phyloP scores from a whole-genome alignment of 2,113 vertebrate genomes.

The Lucifuga dentata region DNA sequence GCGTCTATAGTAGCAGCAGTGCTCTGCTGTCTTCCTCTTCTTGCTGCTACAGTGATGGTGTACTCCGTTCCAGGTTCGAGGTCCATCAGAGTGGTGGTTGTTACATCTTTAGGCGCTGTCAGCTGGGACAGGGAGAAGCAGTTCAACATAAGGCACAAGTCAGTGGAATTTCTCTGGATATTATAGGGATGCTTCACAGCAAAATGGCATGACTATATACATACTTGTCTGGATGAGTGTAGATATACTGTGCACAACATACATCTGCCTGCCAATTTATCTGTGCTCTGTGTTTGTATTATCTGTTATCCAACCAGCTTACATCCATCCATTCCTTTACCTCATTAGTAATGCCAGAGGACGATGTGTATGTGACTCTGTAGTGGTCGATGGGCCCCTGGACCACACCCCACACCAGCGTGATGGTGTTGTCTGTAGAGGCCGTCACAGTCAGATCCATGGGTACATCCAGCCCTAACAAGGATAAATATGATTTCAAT shows the following conservation, averaged over 20 bases:
- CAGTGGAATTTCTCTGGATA: not conserved
- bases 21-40: slow-evolving; percentile 94
- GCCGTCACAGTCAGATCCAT: slow-evolving; percentile 90
- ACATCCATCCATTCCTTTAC: slow-evolving; percentile 46
- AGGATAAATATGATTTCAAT: slow-evolving; percentile 5
- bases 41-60: slow-evolving; percentile 91
- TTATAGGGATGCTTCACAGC: not conserved
- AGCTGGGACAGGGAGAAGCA: slow-evolving; percentile 60
- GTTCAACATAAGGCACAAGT: not conserved
- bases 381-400: slow-evolving; percentile 96
- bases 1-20: slow-evolving; percentile 91
- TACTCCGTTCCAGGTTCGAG: slow-evolving; percentile 95
- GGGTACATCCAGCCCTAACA: slow-evolving; percentile 91
- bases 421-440: slow-evolving; percentile 94
- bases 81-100: slow-evolving; percentile 86
- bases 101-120: slow-evolving; percentile 86
- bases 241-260: not conserved
- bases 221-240: too few relatives aligned
- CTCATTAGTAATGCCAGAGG: slow-evolving; percentile 88
- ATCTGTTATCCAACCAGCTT: not conserved
- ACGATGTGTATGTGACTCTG: slow-evolving; percentile 90
- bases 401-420: slow-evolving; percentile 91
- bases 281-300: not conserved
- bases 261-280: not conserved
- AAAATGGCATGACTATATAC: not conserved